Conservation (phyloP, 2,113 vertebrate genomes). For the Zootoca vivipara region DNA sequence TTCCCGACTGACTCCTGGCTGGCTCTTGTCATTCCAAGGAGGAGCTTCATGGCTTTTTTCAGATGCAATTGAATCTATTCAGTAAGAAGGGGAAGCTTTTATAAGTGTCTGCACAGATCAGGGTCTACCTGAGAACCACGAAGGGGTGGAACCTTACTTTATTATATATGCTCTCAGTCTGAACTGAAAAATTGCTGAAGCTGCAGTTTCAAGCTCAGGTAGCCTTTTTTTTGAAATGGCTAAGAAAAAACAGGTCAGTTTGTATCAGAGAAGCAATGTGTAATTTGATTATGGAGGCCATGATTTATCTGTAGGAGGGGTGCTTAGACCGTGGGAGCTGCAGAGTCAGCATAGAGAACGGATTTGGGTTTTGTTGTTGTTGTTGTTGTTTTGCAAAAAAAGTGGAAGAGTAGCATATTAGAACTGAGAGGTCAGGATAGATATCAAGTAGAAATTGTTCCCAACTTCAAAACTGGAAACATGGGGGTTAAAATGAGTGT, state of each 20-base stretch:
- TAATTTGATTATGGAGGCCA: neutral
- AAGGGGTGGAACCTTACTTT: no score
- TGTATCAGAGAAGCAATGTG: neutral
- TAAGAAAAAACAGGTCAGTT: neutral
- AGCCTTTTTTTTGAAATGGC: no score
- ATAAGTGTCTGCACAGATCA: no score
- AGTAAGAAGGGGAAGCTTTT: no score
- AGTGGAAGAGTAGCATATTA: neutral
- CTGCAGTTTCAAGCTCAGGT: no score
- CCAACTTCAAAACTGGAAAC: neutral
- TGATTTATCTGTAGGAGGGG: neutral
- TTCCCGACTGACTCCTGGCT: no score
- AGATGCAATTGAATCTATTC: no score
- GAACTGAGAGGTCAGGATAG: neutral
- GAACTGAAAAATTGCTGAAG: no score
- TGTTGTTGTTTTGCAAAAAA: neutral
- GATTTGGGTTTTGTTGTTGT: neutral
- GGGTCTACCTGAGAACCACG: no score
- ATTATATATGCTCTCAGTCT: no score
- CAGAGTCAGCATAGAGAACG: neutral
- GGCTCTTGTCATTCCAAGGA: no score
- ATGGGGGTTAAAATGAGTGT: neutral
- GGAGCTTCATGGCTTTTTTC: no score
- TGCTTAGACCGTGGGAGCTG: neutral
- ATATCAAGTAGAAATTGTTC: neutral